A percentile compares a stretch with the other conserved stretches of the same genome.
Conservation (phyloP, 2,113 vertebrate genomes). For the Aspidoscelis tigris region DNA sequence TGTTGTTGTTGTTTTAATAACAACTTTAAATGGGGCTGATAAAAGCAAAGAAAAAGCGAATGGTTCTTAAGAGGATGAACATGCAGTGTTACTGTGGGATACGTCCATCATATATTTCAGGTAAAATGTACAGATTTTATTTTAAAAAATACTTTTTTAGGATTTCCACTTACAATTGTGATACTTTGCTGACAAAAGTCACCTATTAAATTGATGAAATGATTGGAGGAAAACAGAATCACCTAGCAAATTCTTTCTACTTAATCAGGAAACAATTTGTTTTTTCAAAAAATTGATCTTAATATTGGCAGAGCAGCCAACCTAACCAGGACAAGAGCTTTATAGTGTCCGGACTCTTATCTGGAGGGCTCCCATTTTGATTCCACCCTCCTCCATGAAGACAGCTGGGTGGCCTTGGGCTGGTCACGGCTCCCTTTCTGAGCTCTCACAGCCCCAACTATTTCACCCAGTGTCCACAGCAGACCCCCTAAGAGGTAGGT, state of each 20-base stretch:
- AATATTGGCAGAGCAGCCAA: neutral
- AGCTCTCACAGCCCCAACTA: no score
- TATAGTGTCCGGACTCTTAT: no score
- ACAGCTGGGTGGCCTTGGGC: no score
- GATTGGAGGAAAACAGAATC: neutral
- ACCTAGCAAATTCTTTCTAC: neutral
- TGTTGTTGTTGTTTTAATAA: neutral
- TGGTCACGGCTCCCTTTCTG: no score
- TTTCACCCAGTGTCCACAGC: no score
- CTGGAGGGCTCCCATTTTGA: no score
- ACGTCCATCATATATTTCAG: neutral
- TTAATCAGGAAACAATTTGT: neutral
- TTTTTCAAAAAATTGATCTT: neutral
- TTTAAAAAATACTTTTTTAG: neutral
- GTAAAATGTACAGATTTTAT: neutral
- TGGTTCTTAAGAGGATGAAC: neutral
- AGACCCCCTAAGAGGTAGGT: no score
- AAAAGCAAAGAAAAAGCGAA: neutral
- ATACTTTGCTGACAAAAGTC: neutral
- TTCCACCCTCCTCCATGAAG: no score
- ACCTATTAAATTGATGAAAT: neutral
- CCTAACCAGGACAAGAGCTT: no score
- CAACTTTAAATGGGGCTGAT: constrained; percentile 15
- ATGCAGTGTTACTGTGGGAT: neutral
- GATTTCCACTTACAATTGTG: neutral